Percentiles rank a stretch among this genome's conserved stretches.
phyloP scores from a whole-genome alignment of 2,888 invertebrate species.

The Xanthorhoe spadicearia region DNA sequence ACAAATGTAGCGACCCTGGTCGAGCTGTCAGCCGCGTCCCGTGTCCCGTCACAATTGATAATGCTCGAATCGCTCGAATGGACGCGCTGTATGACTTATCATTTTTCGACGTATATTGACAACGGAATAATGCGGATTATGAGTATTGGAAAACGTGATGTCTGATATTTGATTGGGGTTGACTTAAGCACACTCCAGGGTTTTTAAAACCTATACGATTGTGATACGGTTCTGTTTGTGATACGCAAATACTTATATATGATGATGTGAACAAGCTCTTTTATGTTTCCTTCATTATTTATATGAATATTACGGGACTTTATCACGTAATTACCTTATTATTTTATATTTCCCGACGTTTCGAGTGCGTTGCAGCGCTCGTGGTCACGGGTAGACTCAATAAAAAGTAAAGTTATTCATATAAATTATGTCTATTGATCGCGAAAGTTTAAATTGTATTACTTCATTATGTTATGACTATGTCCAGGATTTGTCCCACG shows the following conservation, averaged over 20 bases:
- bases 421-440: too few relatives aligned
- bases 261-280: not conserved
- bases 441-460: too few relatives aligned
- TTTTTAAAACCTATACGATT: not conserved
- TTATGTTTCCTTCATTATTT: not conserved
- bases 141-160: slow-evolving; percentile 6
- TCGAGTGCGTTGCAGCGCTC: too few relatives aligned
- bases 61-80: slow-evolving; percentile 60
- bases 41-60: slow-evolving; percentile 58
- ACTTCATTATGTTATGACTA: too few relatives aligned
- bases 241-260: not conserved
- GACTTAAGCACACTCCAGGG: not conserved
- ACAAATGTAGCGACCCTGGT: slow-evolving; percentile 61
- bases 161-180: slow-evolving; percentile 4
- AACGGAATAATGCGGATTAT: slow-evolving; percentile 33
- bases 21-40: slow-evolving; percentile 52
- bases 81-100: slow-evolving; percentile 53
- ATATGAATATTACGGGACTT: too few relatives aligned
- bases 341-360: too few relatives aligned
- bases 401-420: too few relatives aligned
- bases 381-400: too few relatives aligned
- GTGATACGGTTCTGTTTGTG: not conserved
- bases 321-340: too few relatives aligned
- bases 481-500: too few relatives aligned
- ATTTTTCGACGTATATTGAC: slow-evolving; percentile 54